Evolutionary conservation across 2,888 invertebrate genomes (phyloP).

Genomic region (Drosophila anomalipes): DNA sequence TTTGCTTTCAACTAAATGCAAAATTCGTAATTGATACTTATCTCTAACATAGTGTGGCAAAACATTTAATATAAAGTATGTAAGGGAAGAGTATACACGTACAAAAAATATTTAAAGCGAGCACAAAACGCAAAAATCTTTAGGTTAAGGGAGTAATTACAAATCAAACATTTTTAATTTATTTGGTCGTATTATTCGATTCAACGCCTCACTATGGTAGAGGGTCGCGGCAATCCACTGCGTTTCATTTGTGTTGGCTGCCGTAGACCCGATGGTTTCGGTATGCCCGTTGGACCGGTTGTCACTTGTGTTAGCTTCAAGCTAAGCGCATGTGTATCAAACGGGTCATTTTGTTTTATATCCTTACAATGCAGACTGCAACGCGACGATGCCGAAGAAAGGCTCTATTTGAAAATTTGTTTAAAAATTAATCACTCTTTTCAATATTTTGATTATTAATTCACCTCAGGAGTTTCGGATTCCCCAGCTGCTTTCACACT

Average conservation of each 20-base stretch:
- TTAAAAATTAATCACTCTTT: background rate
- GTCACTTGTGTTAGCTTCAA: constrained; percentile 77
- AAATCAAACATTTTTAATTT: background rate
- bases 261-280: constrained; percentile 83
- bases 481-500: constrained; percentile 67
- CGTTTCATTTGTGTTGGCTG: constrained; percentile 83
- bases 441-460: background rate
- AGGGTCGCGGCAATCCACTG: constrained; percentile 84
- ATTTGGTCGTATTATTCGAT: background rate
- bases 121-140: constrained; percentile 17
- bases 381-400: constrained; percentile 84
- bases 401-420: constrained; percentile 70
- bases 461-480: constrained; percentile 74
- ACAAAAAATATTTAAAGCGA: constrained; percentile 6
- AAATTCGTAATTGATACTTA: constrained; percentile 14
- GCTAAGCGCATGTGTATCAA: constrained; percentile 52
- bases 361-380: constrained; percentile 79
- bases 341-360: constrained; percentile 34
- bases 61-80: constrained; percentile 3
- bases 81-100: constrained; percentile 6
- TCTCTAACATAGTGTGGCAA: constrained; percentile 23
- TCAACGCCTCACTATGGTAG: constrained; percentile 82
- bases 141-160: background rate
- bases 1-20: constrained; percentile 37
- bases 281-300: constrained; percentile 81